A percentile compares a stretch with the other conserved stretches of the same genome.
Conservation (phyloP, 2,888 invertebrate species). For the Cheilosia grossa region DNA sequence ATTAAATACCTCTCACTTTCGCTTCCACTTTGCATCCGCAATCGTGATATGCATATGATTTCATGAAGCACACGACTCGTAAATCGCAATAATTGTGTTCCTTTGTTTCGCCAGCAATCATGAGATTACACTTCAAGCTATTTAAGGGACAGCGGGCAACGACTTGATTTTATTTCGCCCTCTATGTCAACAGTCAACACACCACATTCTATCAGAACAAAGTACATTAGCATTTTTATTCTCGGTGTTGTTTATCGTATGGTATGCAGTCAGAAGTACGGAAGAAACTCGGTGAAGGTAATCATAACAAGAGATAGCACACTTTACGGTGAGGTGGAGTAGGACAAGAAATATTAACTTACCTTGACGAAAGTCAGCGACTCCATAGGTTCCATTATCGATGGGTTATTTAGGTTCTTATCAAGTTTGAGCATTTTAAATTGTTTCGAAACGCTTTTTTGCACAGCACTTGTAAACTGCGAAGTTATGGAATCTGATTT, state of each 20-base stretch:
- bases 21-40: not conserved
- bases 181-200: not conserved
- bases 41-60: conserved; percentile 9
- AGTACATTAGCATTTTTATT: not conserved
- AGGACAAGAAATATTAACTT: conserved; percentile 61
- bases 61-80: not conserved
- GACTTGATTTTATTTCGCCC: not conserved
- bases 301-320: conserved; percentile 8
- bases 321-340: not conserved
- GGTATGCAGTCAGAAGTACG: conserved; percentile 8
- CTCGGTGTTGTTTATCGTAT: conserved; percentile 2
- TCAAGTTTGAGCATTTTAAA: conserved; percentile 61
- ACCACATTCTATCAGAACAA: not conserved
- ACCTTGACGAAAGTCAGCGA: conserved; percentile 80
- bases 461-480: not conserved
- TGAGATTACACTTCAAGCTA: conserved; percentile 14
- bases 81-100: not conserved
- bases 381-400: conserved; percentile 81
- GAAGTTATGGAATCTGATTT: not conserved
- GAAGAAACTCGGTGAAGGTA: conserved; percentile 25
- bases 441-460: not conserved
- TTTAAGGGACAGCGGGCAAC: conserved; percentile 25
- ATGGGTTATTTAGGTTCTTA: conserved; percentile 68
- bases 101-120: not conserved
- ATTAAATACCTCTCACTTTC: conserved; percentile 1